These are phyloP conservation scores for Diprion similis DNA, from an alignment of 1,140 invertebrate genomes.

Conservation along the genomic window DNA sequence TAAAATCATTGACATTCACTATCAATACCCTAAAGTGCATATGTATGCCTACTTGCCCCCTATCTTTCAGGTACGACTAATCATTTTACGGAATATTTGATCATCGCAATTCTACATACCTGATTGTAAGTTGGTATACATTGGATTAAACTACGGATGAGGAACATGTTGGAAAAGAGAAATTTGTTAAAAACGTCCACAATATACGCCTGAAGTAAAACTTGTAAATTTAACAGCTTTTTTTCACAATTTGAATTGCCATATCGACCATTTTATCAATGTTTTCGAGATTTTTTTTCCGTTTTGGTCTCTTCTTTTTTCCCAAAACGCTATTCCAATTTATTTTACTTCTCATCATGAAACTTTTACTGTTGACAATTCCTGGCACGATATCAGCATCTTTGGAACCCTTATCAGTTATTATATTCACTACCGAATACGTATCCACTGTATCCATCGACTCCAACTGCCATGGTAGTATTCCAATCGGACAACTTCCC, in stretches of 20 bases:
- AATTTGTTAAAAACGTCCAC: too few species aligned
- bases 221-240: constrained; percentile 21
- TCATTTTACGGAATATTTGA: too few species aligned
- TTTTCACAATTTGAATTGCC: constrained; percentile 39
- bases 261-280: constrained; percentile 37
- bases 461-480: constrained; percentile 55
- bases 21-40: too few species aligned
- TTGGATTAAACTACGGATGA: too few species aligned
- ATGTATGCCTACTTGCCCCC: too few species aligned
- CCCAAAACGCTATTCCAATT: constrained; percentile 47
- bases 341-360: constrained; percentile 42
- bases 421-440: constrained; percentile 10
- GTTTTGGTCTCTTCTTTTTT: constrained; percentile 39
- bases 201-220: too few species aligned
- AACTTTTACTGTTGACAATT: constrained; percentile 37
- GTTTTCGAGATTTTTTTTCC: constrained; percentile 29
- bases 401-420: constrained; percentile 17
- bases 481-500: constrained; percentile 49
- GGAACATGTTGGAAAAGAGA: too few species aligned
- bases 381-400: constrained; percentile 39
- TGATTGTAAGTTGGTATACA: too few species aligned
- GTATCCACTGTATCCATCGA: constrained; percentile 33
- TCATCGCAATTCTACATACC: too few species aligned
- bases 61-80: too few species aligned
- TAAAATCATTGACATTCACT: too few species aligned